Evolutionary conservation across 2,113 vertebrate species (phyloP).

Genomic region (Takifugu flavidus): DNA sequence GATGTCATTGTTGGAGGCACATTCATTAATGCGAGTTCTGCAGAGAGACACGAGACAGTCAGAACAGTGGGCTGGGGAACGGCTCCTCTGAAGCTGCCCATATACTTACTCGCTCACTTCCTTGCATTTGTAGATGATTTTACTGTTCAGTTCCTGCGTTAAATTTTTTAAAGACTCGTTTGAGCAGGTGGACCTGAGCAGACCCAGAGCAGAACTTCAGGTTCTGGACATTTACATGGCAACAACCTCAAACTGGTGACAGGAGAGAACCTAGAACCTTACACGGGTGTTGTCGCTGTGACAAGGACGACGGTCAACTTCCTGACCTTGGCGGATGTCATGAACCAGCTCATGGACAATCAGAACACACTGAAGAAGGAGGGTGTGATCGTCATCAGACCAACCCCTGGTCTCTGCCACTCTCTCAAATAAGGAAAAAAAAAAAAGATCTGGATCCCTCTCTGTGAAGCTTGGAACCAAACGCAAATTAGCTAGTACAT

Average conservation of each 20-base stretch:
- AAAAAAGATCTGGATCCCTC: too few species aligned
- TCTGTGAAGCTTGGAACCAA: too few species aligned
- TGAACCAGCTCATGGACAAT: too few species aligned
- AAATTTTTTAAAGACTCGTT: slow-evolving; percentile 55
- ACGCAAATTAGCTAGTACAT: too few species aligned
- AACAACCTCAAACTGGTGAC: not conserved
- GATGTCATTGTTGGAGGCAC: slow-evolving; percentile 22
- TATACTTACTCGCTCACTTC: slow-evolving; percentile 59
- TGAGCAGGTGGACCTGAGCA: slow-evolving; percentile 56
- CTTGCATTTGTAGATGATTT: slow-evolving; percentile 57
- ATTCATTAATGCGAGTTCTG: slow-evolving; percentile 49
- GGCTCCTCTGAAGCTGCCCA: not conserved
- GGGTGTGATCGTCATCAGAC: too few species aligned
- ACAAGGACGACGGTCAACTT: slow-evolving; percentile 77
- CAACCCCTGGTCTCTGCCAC: too few species aligned
- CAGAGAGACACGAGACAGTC: not conserved
- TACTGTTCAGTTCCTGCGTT: slow-evolving; percentile 25
- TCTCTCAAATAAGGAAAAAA: too few species aligned
- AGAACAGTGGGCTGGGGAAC: not conserved
- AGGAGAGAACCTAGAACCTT: slow-evolving; percentile 26
- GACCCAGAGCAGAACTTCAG: rapidly evolving
- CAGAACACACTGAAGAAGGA: too few species aligned
- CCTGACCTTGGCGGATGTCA: slow-evolving; percentile 66
- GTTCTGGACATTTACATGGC: too few species aligned
- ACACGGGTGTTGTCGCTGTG: slow-evolving; percentile 44